Evolutionary conservation across 1,140 invertebrate species (phyloP).

Genomic region (Nylanderia fulva): DNA sequence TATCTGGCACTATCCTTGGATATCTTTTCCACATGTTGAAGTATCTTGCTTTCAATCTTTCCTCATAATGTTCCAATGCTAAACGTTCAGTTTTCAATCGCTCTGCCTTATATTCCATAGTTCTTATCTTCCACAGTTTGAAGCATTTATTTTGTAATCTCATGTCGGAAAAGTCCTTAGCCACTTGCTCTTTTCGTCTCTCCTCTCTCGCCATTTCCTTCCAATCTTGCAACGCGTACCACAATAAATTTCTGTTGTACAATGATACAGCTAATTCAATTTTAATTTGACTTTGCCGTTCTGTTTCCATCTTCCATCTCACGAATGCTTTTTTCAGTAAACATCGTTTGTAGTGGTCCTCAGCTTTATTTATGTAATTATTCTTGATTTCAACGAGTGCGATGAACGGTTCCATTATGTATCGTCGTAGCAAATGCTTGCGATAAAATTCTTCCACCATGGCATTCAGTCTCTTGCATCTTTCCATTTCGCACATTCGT

Average conservation of each 20-base stretch:
- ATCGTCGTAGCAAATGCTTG: constrained; percentile 78
- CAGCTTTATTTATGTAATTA: constrained; percentile 69
- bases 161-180: constrained; percentile 80
- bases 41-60: constrained; percentile 69
- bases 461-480: constrained; percentile 67
- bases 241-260: constrained; percentile 74
- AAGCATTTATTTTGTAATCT: constrained; percentile 75
- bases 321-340: constrained; percentile 71
- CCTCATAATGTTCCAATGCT: constrained; percentile 69
- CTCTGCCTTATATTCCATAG: constrained; percentile 56
- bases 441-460: constrained; percentile 77
- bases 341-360: constrained; percentile 67
- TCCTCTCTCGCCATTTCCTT: constrained; percentile 56
- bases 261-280: constrained; percentile 65
- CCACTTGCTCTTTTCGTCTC: constrained; percentile 78
- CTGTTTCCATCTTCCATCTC: constrained; percentile 70
- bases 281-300: constrained; percentile 63
- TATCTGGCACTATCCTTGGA: constrained; percentile 73
- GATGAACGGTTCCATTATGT: constrained; percentile 75
- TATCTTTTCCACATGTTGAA: constrained; percentile 79
- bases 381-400: constrained; percentile 73
- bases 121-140: constrained; percentile 68
- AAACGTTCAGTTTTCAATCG: constrained; percentile 67
- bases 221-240: constrained; percentile 74
- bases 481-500: constrained; percentile 75